These are phyloP conservation scores for Ophion ellenae DNA, from an alignment of 2,888 invertebrate species.

Conservation along the genomic window DNA sequence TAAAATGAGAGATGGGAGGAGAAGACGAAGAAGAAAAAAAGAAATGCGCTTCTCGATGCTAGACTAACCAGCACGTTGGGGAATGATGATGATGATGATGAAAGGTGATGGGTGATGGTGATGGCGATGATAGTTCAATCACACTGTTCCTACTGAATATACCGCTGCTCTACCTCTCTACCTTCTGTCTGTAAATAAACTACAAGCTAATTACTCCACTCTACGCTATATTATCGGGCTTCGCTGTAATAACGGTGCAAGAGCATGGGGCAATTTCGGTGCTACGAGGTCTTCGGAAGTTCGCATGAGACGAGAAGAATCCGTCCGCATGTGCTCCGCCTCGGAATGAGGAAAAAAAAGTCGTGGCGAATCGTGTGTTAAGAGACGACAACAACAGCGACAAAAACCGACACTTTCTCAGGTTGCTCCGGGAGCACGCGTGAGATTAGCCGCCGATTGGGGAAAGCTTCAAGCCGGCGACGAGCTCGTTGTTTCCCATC, in stretches of 20 bases:
- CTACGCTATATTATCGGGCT: constrained; percentile 54
- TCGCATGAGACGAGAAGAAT: constrained; percentile 46
- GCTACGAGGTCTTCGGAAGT: constrained; percentile 20
- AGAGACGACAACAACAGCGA: constrained; percentile 1
- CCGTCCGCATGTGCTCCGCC: constrained; percentile 36
- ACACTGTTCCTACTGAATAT: constrained; percentile 37
- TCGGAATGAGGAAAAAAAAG: not conserved
- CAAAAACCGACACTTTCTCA: constrained; percentile 65
- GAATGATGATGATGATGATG: constrained; percentile 35
- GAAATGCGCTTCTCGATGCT: constrained; percentile 51
- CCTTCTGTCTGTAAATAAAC: constrained; percentile 46
- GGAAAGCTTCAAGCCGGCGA: constrained; percentile 81
- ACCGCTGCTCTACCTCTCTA: constrained; percentile 42
- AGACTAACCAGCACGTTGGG: constrained; percentile 68
- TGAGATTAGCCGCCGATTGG: constrained; percentile 81
- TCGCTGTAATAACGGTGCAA: constrained; percentile 61
- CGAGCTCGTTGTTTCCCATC: constrained; percentile 79
- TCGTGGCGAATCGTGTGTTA: constrained; percentile 32
- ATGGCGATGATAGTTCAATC: constrained; percentile 51
- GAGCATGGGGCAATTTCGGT: constrained; percentile 64
- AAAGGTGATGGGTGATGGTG: constrained; percentile 54
- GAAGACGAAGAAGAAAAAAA: constrained; percentile 23
- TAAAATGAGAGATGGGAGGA: constrained; percentile 40
- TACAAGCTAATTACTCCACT: constrained; percentile 53
- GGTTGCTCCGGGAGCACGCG: constrained; percentile 81